phyloP scores from a whole-genome alignment of 92 coral and sea anemone species.

The Epizoanthus stellaris region DNA sequence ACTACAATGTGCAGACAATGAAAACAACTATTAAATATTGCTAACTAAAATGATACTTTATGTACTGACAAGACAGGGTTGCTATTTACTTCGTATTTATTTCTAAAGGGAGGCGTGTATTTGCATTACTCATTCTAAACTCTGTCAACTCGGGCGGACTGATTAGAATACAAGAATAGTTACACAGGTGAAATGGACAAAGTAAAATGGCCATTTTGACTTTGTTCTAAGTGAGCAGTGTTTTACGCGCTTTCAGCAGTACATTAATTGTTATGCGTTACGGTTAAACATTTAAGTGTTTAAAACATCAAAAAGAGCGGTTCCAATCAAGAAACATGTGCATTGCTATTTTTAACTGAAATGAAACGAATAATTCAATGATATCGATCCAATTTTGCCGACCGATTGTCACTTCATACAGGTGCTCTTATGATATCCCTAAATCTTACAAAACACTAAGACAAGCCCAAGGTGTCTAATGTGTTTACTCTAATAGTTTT shows the following conservation, averaged over 20 bases:
- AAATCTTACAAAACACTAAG: neutral
- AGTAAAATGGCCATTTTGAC: slow-evolving; percentile 3
- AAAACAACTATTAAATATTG: neutral
- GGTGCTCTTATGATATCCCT: slow-evolving; percentile 11
- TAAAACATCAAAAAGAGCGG: neutral
- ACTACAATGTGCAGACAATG: neutral
- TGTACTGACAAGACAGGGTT: slow-evolving; percentile 2
- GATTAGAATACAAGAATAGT: slow-evolving; percentile 1
- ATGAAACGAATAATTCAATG: slow-evolving; percentile 14
- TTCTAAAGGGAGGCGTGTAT: neutral
- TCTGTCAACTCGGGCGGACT: neutral
- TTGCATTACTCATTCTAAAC: neutral
- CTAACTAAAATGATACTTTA: neutral
- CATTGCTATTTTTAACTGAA: neutral
- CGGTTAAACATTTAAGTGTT: neutral
- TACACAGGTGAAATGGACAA: slow-evolving; percentile 27
- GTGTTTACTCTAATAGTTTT: slow-evolving; percentile 5
- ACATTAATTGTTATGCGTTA: neutral
- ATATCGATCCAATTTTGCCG: neutral
- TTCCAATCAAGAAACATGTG: neutral
- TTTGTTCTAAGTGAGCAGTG: slow-evolving; percentile 23
- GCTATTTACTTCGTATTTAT: slow-evolving; percentile 15
- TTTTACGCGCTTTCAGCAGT: neutral
- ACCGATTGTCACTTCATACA: slow-evolving; percentile 19
- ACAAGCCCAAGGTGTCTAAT: slow-evolving; percentile 11